Conservation (phyloP, 2,888 invertebrate species). For the Drosophila flavopinicola region DNA sequence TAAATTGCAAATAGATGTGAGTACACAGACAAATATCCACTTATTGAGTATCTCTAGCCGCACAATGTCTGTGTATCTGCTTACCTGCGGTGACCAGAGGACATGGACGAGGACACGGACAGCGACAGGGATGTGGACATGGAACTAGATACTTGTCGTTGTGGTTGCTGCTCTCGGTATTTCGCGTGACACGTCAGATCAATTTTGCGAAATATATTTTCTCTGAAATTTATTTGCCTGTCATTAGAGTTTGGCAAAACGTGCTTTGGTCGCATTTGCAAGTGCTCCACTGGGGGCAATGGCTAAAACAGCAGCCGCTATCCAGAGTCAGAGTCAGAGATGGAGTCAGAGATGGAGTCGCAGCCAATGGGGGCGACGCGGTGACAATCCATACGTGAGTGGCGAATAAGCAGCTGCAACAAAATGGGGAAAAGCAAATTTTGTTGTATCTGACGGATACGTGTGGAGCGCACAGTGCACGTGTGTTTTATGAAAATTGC, state of each 20-base stretch:
- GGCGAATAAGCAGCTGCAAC: slow-evolving; percentile 39
- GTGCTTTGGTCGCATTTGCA: slow-evolving; percentile 77
- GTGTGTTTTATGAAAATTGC: slow-evolving; percentile 80
- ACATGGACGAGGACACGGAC: slow-evolving; percentile 2
- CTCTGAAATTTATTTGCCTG: slow-evolving; percentile 82
- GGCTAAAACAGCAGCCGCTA: slow-evolving; percentile 28
- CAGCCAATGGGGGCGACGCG: slow-evolving; percentile 4
- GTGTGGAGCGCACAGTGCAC: slow-evolving; percentile 34
- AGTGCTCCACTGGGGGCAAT: slow-evolving; percentile 72
- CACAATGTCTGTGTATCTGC: not conserved
- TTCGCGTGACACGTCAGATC: slow-evolving; percentile 82
- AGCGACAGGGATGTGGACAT: not conserved
- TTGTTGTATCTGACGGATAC: slow-evolving; percentile 56
- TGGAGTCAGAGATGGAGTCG: slow-evolving; percentile 2
- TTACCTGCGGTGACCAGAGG: slow-evolving; percentile 20
- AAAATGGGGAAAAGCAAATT: slow-evolving; percentile 38
- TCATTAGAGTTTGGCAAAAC: slow-evolving; percentile 80
- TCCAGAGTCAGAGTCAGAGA: slow-evolving; percentile 6
- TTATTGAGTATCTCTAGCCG: slow-evolving; percentile 33
- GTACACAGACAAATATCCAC: slow-evolving; percentile 26
- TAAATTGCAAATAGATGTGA: slow-evolving; percentile 24
- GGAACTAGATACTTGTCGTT: slow-evolving; percentile 7
- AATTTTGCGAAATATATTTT: slow-evolving; percentile 82
- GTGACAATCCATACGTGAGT: slow-evolving; percentile 57
- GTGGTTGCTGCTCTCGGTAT: slow-evolving; percentile 4